Conservation (phyloP, 2,797 vertebrate species). For the Melanotaenia parkinsoni region DNA sequence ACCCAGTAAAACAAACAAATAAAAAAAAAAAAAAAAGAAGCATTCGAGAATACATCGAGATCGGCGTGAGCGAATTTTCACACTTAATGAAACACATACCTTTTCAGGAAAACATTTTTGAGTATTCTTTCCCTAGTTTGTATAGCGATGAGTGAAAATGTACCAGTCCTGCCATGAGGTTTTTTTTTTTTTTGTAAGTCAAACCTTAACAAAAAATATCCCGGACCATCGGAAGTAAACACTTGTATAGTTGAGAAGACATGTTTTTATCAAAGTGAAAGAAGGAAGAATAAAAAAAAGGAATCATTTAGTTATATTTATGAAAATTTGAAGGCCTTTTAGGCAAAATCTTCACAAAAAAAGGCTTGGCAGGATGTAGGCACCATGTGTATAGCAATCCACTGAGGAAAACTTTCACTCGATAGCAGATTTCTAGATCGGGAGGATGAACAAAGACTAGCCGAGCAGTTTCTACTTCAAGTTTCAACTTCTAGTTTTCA, state of each 20-base stretch:
- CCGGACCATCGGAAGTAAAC: constrained; percentile 49
- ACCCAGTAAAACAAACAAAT: constrained; percentile 63
- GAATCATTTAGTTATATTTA: constrained; percentile 18
- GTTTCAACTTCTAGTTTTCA: constrained; percentile 32
- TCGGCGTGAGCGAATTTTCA: constrained; percentile 54
- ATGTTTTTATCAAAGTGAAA: constrained; percentile 14
- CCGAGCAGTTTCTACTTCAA: constrained; percentile 44
- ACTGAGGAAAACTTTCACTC: constrained; percentile 30
- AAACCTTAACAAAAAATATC: constrained; percentile 51
- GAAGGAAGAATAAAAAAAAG: background rate
- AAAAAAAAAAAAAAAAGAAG: constrained; percentile 47
- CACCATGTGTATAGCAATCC: constrained; percentile 32
- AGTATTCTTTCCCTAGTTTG: constrained; percentile 46
- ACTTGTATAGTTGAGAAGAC: constrained; percentile 25
- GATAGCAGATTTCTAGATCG: constrained; percentile 47
- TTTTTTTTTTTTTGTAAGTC: constrained; percentile 20
- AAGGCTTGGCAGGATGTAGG: constrained; percentile 28
- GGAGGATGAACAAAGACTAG: constrained; percentile 50
- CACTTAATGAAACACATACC: constrained; percentile 56
- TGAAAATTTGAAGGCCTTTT: constrained; percentile 12
- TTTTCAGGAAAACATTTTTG: constrained; percentile 58
- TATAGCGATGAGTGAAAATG: constrained; percentile 45
- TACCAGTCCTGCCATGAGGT: constrained; percentile 41
- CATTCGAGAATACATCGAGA: constrained; percentile 76
- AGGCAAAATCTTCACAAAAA: constrained; percentile 35